A percentile compares a stretch with the other conserved stretches of the same genome.
Evolutionary conservation across 1,140 invertebrate species (phyloP).

Genomic region (Drosophila mauritiana): DNA sequence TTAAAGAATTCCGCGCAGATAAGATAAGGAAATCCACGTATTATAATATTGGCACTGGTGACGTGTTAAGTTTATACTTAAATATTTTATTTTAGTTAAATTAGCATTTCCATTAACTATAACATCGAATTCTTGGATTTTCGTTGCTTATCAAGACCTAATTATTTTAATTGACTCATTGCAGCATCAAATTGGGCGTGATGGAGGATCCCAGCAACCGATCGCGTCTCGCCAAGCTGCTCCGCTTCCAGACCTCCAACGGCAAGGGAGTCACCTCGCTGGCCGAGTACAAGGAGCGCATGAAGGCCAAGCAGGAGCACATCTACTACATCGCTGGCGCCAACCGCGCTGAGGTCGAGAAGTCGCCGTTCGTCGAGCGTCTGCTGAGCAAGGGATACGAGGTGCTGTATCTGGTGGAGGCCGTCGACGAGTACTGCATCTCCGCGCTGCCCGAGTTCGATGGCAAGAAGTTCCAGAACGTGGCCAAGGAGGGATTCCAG

Average conservation of each 20-base stretch:
- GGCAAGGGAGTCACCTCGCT: conserved; percentile 90
- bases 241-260: conserved; percentile 95
- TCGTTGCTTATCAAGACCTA: background rate
- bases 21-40: background rate
- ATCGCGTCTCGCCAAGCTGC: conserved; percentile 96
- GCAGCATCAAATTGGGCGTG: conserved; percentile 96
- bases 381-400: conserved; percentile 97
- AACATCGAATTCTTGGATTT: background rate
- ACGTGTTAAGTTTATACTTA: background rate
- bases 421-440: conserved; percentile 99
- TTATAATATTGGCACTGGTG: background rate
- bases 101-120: too few relatives aligned
- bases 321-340: conserved; percentile 99
- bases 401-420: conserved; percentile 97
- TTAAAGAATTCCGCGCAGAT: background rate
- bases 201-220: conserved; percentile 99
- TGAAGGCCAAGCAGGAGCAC: conserved; percentile 98
- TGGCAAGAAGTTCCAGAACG: conserved; percentile 99
- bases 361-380: conserved; percentile 98
- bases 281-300: conserved; percentile 95
- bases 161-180: background rate
- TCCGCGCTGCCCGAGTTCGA: conserved; percentile 99
- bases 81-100: too few relatives aligned
- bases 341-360: conserved; percentile 93
- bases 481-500: conserved; percentile 98